These are phyloP conservation scores for Dromas ardeola DNA, from an alignment of 2,113 vertebrate genomes.

Conservation along the genomic window DNA sequence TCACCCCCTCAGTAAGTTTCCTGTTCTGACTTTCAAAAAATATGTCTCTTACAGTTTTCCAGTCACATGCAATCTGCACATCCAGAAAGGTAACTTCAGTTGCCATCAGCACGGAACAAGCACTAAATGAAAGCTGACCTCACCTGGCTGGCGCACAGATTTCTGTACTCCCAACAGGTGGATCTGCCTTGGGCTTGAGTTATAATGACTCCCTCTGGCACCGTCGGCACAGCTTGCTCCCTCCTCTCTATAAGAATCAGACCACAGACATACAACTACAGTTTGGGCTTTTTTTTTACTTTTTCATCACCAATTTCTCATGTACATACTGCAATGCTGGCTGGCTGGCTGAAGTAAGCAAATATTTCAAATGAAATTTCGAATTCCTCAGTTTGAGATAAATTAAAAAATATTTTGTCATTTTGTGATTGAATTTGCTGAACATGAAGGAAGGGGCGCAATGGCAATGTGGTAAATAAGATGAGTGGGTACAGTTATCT, in stretches of 20 bases:
- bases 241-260: background rate
- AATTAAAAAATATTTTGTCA: background rate
- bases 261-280: rapidly evolving
- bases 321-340: background rate
- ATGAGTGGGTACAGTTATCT: background rate
- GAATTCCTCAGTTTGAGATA: background rate
- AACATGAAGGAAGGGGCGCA: background rate
- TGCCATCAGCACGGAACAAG: background rate
- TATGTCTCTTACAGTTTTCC: conserved; percentile 21
- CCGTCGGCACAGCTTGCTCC: background rate
- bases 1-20: conserved; percentile 32
- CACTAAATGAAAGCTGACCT: background rate
- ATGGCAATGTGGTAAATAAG: background rate
- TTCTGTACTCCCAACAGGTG: background rate
- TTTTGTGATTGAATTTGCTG: background rate
- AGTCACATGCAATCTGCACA: background rate
- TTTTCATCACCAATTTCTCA: background rate
- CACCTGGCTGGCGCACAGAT: background rate
- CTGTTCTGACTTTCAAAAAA: conserved; percentile 31
- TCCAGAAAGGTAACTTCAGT: background rate
- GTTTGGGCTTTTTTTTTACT: background rate
- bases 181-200: background rate
- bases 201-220: background rate
- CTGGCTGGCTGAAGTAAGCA: background rate
- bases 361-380: background rate